These are phyloP conservation scores for Petromus typicus DNA, from an alignment of 2,113 vertebrate species.

Conservation along the genomic window DNA sequence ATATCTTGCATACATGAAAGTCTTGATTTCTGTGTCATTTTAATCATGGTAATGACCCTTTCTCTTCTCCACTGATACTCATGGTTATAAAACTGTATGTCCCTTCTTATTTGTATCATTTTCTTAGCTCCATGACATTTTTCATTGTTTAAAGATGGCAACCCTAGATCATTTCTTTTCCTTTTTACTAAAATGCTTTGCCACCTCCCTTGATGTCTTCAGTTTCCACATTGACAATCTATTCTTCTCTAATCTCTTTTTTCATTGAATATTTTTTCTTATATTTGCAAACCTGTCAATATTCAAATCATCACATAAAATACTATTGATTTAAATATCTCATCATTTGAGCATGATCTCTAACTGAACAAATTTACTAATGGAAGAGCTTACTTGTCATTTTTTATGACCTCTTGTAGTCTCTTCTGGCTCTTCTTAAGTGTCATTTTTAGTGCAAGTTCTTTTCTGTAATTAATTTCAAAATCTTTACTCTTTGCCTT, in stretches of 20 bases:
- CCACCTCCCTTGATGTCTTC: neutral
- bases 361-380: neutral
- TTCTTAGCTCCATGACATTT: neutral
- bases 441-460: neutral
- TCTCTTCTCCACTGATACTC: neutral
- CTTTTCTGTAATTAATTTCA: neutral
- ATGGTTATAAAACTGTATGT: neutral
- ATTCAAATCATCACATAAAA: neutral
- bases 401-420: neutral
- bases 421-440: neutral
- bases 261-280: neutral
- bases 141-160: neutral
- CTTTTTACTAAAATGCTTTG: neutral
- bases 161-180: neutral
- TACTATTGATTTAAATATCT: neutral
- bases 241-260: neutral
- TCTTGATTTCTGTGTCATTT: neutral
- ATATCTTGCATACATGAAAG: neutral
- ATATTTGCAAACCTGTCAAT: neutral
- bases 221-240: neutral
- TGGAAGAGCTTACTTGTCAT: neutral
- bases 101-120: slow-evolving; percentile 17
- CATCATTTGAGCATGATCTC: neutral
- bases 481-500: neutral
- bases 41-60: neutral